Evolutionary conservation across 2,888 invertebrate species (phyloP).

Genomic region (Prosapia bicincta): DNA sequence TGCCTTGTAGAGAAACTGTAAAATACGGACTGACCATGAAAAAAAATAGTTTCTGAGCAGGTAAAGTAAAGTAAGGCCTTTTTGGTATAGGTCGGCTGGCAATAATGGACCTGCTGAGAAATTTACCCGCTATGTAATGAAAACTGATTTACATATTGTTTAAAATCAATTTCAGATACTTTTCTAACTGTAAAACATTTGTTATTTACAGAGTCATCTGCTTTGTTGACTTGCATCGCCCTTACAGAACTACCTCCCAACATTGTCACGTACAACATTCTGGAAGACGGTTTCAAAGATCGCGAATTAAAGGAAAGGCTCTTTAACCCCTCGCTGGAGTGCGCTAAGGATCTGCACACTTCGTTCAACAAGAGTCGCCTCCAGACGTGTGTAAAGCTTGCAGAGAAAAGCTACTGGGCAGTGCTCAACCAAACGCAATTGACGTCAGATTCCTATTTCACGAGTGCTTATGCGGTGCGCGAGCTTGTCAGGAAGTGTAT

Average conservation of each 20-base stretch:
- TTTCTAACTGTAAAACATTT: too few species aligned
- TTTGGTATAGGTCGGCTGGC: too few species aligned
- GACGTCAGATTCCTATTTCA: not conserved
- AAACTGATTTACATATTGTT: too few species aligned
- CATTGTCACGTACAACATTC: not conserved
- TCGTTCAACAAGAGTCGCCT: not conserved
- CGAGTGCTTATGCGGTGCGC: not conserved
- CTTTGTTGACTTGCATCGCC: not conserved
- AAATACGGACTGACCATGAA: too few species aligned
- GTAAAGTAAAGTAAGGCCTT: too few species aligned
- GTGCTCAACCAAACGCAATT: not conserved
- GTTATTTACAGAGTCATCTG: not conserved
- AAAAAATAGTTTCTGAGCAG: too few species aligned
- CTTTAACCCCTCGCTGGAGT: not conserved
- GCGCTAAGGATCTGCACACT: not conserved
- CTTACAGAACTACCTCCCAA: not conserved
- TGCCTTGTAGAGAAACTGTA: too few species aligned
- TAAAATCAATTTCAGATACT: too few species aligned
- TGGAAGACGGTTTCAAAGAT: not conserved
- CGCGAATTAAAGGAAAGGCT: not conserved
- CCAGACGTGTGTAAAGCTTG: not conserved
- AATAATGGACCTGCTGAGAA: too few species aligned
- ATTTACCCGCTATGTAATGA: too few species aligned
- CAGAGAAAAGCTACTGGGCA: not conserved
- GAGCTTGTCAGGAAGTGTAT: not conserved